phyloP scores from a whole-genome alignment of 2,113 vertebrate species.

The Eurystomus gularis region DNA sequence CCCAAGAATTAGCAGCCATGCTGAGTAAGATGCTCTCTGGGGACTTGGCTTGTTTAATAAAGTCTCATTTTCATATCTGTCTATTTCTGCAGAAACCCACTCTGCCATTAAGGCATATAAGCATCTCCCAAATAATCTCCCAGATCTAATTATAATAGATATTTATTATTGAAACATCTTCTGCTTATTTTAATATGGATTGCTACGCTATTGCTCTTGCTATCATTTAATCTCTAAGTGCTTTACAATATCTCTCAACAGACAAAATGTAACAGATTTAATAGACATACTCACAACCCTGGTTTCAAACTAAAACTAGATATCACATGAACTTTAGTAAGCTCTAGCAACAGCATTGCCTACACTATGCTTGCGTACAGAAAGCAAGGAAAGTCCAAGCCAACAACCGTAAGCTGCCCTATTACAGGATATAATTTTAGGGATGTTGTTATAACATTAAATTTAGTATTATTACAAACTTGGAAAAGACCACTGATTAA shows the following conservation, averaged over 20 bases:
- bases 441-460: background rate
- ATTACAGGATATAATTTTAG: background rate
- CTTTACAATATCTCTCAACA: background rate
- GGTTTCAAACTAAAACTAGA: background rate
- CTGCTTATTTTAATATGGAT: background rate
- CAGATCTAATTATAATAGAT: background rate
- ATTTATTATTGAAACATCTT: background rate
- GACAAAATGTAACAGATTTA: background rate
- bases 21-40: background rate
- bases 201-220: background rate
- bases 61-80: background rate
- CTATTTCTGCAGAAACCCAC: background rate
- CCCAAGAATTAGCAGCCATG: background rate
- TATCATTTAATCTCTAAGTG: background rate
- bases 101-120: background rate
- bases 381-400: background rate
- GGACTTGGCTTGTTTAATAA: background rate
- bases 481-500: background rate
- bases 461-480: background rate
- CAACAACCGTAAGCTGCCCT: background rate
- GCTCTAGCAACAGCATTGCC: background rate
- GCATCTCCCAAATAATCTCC: background rate
- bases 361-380: background rate
- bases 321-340: background rate
- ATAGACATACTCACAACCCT: background rate